These are phyloP conservation scores for Aplysina aerophoba DNA, from an alignment of 37 sponge, comb jelly and placozoan genomes.

Conservation along the genomic window DNA sequence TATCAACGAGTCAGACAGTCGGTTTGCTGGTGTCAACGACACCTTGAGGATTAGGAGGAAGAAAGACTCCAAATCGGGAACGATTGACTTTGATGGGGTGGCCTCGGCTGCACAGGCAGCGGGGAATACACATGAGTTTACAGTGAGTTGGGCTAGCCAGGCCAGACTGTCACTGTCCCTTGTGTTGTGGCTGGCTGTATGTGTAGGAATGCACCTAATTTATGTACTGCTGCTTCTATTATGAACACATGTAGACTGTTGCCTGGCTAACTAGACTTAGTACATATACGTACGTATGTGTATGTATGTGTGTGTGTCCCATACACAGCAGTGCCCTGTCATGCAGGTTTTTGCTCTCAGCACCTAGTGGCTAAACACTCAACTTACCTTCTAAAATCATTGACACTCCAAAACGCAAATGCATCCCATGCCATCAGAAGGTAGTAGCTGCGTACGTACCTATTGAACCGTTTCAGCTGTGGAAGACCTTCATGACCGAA, in stretches of 20 bases:
- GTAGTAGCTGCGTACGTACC: no score
- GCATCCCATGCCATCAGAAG: no score
- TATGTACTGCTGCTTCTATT: not conserved
- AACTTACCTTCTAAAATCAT: no score
- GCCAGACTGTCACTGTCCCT: not conserved
- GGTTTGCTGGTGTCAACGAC: constrained; percentile 23
- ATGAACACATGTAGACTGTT: not conserved
- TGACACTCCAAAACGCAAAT: no score
- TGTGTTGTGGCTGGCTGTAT: not conserved
- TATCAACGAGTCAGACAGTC: constrained; percentile 12
- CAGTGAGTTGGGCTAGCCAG: not conserved
- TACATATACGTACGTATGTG: not conserved
- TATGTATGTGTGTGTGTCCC: not conserved
- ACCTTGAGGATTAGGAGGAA: constrained; percentile 18
- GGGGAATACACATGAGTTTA: not conserved
- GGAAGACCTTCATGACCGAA: no score
- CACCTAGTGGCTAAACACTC: no score
- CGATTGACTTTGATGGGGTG: constrained; percentile 23
- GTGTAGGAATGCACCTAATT: not conserved
- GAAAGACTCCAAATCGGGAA: not conserved
- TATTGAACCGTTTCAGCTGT: no score
- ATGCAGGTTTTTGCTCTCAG: no score
- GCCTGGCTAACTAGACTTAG: not conserved
- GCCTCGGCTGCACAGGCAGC: not conserved
- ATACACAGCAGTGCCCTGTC: no score